Evolutionary conservation across 2,888 invertebrate genomes (phyloP).

Genomic region (Priocnemis perturbator): DNA sequence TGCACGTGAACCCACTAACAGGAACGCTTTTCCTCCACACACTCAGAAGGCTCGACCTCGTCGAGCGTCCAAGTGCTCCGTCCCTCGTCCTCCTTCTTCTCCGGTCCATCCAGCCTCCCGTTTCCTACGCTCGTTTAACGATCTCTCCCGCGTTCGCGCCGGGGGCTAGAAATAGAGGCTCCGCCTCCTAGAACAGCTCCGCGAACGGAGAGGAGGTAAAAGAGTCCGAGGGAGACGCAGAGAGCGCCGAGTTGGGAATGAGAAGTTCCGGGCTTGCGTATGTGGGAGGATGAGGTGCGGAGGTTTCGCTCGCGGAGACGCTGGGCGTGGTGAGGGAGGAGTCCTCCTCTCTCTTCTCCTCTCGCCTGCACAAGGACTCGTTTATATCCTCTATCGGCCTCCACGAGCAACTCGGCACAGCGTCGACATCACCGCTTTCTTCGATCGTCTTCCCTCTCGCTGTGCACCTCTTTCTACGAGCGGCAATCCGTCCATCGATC

Average conservation of each 20-base stretch:
- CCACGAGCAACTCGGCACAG: constrained; percentile 33
- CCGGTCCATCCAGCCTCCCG: background rate
- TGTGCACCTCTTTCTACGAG: background rate
- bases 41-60: too few relatives aligned
- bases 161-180: constrained; percentile 68
- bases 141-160: constrained; percentile 37
- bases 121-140: constrained; percentile 43
- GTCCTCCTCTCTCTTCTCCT: constrained; percentile 47
- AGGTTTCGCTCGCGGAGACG: constrained; percentile 45
- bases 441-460: background rate
- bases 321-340: constrained; percentile 69
- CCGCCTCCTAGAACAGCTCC: constrained; percentile 70
- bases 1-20: too few relatives aligned
- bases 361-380: constrained; percentile 42
- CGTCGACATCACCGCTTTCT: constrained; percentile 32
- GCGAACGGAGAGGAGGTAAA: background rate
- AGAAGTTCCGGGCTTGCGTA: constrained; percentile 22
- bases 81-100: too few relatives aligned
- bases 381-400: constrained; percentile 52
- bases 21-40: too few relatives aligned
- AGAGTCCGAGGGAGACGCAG: constrained; percentile 24
- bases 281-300: constrained; percentile 38
- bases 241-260: constrained; percentile 8
- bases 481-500: background rate
- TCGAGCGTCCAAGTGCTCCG: too few relatives aligned